A percentile compares a stretch with the other conserved stretches of the same genome.
Conservation (phyloP, 2,113 vertebrate genomes). For the Loxodonta africana region DNA sequence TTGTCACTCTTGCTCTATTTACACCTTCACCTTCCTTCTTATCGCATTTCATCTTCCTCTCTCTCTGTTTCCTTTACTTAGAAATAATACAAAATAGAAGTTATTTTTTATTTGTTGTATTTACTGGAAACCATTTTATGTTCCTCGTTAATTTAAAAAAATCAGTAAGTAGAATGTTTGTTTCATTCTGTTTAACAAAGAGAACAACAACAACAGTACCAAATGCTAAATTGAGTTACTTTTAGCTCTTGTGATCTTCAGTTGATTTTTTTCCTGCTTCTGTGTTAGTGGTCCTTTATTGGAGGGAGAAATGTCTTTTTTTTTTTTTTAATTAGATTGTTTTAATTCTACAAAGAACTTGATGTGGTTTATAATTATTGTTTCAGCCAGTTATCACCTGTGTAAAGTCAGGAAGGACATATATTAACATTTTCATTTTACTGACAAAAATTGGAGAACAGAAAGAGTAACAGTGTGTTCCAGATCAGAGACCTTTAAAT, state of each 20-base stretch:
- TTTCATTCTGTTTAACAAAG: conserved; percentile 61
- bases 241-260: conserved; percentile 35
- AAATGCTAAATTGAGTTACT: conserved; percentile 51
- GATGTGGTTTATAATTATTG: conserved; percentile 45
- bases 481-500: background rate
- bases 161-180: conserved; percentile 39
- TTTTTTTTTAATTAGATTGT: conserved; percentile 37
- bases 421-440: conserved; percentile 31
- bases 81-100: conserved; percentile 30
- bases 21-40: background rate
- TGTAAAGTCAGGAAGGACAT: conserved; percentile 26
- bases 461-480: background rate
- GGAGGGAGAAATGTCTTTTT: background rate
- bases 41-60: background rate
- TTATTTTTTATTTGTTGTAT: conserved; percentile 4
- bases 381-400: conserved; percentile 9
- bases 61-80: background rate
- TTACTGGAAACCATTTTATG: conserved; percentile 46
- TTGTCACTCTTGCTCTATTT: background rate
- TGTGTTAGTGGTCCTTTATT: background rate
- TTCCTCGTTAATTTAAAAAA: conserved; percentile 51
- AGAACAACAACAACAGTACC: background rate
- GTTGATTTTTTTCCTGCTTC: background rate
- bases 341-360: conserved; percentile 47
- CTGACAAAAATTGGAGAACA: conserved; percentile 33